Conservation (phyloP, 2,797 vertebrate species). For the Sternarchorhynchus goeldii region DNA sequence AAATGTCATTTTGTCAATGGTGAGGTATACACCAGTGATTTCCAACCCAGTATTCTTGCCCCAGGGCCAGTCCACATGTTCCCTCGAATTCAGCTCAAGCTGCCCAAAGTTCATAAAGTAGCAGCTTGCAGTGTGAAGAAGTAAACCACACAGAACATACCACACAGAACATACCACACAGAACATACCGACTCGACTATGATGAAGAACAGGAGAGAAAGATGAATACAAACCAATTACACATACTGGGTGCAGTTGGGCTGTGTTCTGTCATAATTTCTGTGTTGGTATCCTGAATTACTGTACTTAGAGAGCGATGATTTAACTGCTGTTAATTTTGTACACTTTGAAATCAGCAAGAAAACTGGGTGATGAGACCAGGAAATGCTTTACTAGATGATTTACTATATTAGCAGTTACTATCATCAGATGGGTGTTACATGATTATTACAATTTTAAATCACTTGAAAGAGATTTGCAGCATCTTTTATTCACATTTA, state of each 20-base stretch:
- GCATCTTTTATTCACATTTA: neutral
- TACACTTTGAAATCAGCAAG: constrained; percentile 25
- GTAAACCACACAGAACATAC: too few species aligned
- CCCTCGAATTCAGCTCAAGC: too few species aligned
- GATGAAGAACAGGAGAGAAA: neutral
- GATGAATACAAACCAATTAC: neutral
- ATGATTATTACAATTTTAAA: neutral
- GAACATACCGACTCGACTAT: too few species aligned
- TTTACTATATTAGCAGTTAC: constrained; percentile 3
- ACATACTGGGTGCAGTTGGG: neutral
- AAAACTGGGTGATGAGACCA: constrained; percentile 19
- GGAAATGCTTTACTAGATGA: constrained; percentile 1
- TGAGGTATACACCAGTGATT: too few species aligned
- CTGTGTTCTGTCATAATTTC: constrained; percentile 7
- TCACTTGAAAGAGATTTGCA: too few species aligned
- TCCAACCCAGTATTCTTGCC: too few species aligned
- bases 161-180: too few species aligned
- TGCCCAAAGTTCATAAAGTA: too few species aligned
- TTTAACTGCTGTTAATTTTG: constrained; percentile 35
- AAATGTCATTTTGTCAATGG: too few species aligned
- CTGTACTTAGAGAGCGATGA: constrained; percentile 14
- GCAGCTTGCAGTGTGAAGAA: too few species aligned
- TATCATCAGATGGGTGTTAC: constrained; percentile 10
- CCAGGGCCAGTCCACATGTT: too few species aligned
- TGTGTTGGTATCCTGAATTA: constrained; percentile 6